Evolutionary conservation across 2,113 vertebrate species (phyloP).

Genomic region (Panthera leo): DNA sequence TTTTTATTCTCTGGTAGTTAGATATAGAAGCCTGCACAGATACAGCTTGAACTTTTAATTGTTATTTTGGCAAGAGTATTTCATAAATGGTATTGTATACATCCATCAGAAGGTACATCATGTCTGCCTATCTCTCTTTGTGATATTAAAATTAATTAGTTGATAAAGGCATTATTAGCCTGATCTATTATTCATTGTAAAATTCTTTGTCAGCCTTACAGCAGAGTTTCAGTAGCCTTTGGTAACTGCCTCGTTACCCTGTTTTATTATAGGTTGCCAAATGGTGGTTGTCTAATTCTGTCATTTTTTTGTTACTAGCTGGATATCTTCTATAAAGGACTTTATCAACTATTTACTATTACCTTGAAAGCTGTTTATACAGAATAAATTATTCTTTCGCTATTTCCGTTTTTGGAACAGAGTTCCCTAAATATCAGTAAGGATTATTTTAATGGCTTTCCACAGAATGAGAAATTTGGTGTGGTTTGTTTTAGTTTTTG

Average conservation of each 20-base stretch:
- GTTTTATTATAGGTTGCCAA: constrained; percentile 45
- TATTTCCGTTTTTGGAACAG: constrained; percentile 38
- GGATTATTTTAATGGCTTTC: constrained; percentile 51
- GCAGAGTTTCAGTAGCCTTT: constrained; percentile 3
- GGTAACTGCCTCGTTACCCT: constrained; percentile 11
- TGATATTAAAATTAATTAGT: constrained; percentile 36
- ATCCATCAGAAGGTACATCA: background rate
- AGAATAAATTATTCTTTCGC: constrained; percentile 4
- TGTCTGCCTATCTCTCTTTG: background rate
- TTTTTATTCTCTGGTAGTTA: constrained; percentile 41
- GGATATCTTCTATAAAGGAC: constrained; percentile 34
- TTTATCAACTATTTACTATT: constrained; percentile 1
- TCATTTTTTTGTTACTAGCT: constrained; percentile 25
- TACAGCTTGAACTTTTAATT: constrained; percentile 2
- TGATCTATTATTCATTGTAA: constrained; percentile 3
- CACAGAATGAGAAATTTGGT: constrained; percentile 23
- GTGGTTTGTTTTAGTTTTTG: constrained; percentile 21
- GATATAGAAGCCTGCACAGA: background rate
- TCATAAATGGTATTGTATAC: background rate
- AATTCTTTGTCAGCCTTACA: constrained; percentile 24
- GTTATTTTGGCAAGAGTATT: constrained; percentile 45
- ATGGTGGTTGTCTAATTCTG: constrained; percentile 36
- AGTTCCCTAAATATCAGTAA: constrained; percentile 2
- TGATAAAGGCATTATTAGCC: background rate
- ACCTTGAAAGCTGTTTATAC: background rate